Base-by-base conservation (phyloP, 2,797 vertebrate species). In the Helarctos malayanus region DNA sequence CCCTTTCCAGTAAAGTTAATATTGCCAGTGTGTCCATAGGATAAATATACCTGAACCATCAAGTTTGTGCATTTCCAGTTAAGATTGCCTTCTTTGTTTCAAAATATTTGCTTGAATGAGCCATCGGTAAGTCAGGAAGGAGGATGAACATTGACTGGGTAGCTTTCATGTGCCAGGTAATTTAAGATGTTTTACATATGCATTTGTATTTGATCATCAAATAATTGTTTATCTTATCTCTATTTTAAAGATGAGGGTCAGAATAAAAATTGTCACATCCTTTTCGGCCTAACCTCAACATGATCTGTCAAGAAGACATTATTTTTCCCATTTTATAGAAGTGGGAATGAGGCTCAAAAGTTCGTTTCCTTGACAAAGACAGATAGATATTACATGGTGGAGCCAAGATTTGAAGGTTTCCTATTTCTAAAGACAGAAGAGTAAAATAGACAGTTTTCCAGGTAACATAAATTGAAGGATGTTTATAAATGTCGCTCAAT, bases 291-390 rank as follows among this genome's bases (percentile, higher is more conserved):
- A 89, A 81, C 25, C 27, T 91, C 84, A 94, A 76, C 45, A 78
- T 86, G 29, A 86, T 84, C 49, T 86, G 15, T 93, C 68, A 95
- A 83, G 69, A 84, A 76, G 19, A 3, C 68, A 86, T 9, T 21
- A 86, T 68, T 91, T 87, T 87, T 94, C 38, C 93, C 52, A 93
- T 59, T 90, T 94, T 78, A 54, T 61, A 61, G 38, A 95, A 56
- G 18, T 54, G 10, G 21, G 35, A 93, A 49, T 85, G 35, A 89
- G 54, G 16, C n/a, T 89, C 49, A 80, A 61, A 96, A 91, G 59
- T 89, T 89, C 61, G 27, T 87, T 95, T 94, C 19, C 76, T 94
- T 68, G 79, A 89, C 89, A 96, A 96, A 97, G 56, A 82, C 23
- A 80, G 11, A 41, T 0, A 59, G 9, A 92, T 61, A 88, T 63